These are phyloP conservation scores for Nothoprocta perdicaria DNA, from an alignment of 2,113 vertebrate species.

Conservation along the genomic window DNA sequence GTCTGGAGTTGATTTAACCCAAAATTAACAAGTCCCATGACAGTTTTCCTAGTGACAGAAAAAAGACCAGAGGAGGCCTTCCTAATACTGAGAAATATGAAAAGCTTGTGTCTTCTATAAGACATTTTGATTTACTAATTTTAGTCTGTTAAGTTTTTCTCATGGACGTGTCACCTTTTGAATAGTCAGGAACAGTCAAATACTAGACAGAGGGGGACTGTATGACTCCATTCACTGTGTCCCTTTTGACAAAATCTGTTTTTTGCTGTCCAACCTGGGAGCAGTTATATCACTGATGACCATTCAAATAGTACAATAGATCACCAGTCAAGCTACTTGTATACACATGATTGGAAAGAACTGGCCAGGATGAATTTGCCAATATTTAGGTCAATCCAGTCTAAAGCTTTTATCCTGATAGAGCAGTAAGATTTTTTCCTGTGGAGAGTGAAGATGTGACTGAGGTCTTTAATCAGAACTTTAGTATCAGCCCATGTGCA, in stretches of 20 bases:
- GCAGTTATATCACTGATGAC: not conserved
- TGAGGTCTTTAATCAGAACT: not conserved
- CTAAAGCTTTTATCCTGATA: not conserved
- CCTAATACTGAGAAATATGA: not conserved
- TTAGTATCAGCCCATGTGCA: not conserved
- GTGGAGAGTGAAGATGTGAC: not conserved
- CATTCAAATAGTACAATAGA: not conserved
- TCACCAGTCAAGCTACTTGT: not conserved
- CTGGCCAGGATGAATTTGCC: not conserved
- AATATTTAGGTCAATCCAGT: not conserved
- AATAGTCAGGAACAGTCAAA: not conserved
- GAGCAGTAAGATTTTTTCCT: not conserved
- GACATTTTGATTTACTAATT: not conserved
- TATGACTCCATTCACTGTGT: not conserved
- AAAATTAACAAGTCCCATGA: not conserved
- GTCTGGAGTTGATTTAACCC: not conserved
- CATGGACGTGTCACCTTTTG: not conserved
- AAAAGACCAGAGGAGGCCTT: not conserved
- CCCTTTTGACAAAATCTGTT: not conserved
- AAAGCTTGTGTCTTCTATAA: not conserved
- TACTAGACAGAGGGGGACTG: not conserved
- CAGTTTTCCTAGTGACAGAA: conserved; percentile 2
- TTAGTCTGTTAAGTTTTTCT: not conserved
- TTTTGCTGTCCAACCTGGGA: not conserved
- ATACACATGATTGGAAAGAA: fast-evolving